Evolutionary conservation across 2,113 vertebrate genomes (phyloP), one percentile per base, ranked within the genome.

Genomic region (Neogale vison): DNA sequence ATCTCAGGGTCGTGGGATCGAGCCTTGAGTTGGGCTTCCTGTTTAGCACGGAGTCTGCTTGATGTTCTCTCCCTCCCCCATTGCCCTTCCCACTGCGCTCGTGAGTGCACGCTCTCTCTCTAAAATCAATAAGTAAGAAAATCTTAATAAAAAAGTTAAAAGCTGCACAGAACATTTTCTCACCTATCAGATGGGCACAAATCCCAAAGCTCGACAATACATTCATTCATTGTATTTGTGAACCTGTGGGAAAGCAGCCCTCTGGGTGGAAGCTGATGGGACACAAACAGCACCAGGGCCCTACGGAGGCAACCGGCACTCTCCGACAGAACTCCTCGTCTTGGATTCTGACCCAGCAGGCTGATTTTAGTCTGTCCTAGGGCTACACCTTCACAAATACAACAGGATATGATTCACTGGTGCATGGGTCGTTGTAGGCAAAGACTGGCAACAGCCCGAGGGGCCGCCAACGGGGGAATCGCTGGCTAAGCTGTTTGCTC

Each of bases 241-340:
- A 61, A 29, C 34, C n/a, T 72, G 42, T 1, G 17, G 45, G 61
- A 12, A 55, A 39, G 8, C 11, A 10, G 17, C 2, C 1, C 65
- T 42, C 36, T 4, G 26, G 26, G 20, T 3, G 1, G 23, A 3
- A 42, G 26, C 72, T 45, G 29, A 17, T 3, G 34, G 57, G 39
- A 23, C 31, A 17, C 4, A 20, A 24, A 6, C 2, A 12, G 45
- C 3, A 31, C 2, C 18, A 34, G 8, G 14, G 29, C 34, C 3
- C 52, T 36, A 0, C 0, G 2, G 21, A 17, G 14, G 31, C 63
- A 34, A 69, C 14, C 31, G 42, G 86, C 79, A 42, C 0, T 7
- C 7, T 9, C n/a, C 9, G 5, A 24, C 26, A 21, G 8, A 55
- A 72, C 21, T 12, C 21, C n/a, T 57, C 15, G 14, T 65, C 47